phyloP scores from a whole-genome alignment of 2,113 vertebrate species.

The Pampusana beccarii region DNA sequence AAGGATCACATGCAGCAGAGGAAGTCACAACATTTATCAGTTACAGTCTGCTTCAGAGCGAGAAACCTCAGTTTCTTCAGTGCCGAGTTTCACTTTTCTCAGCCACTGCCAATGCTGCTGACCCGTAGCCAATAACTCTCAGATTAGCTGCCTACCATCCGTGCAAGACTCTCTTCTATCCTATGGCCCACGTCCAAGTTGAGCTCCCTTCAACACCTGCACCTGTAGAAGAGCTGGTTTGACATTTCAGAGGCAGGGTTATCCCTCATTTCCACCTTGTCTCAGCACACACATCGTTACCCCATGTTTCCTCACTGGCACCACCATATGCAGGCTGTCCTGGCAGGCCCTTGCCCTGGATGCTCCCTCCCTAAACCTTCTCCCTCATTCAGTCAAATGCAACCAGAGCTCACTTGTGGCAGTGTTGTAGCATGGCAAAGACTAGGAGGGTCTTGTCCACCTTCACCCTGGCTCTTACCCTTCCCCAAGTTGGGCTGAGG shows the following conservation, averaged over 20 bases:
- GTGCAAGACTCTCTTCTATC: background rate
- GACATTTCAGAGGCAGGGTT: background rate
- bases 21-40: background rate
- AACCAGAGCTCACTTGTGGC: background rate
- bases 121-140: background rate
- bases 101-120: background rate
- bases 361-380: background rate
- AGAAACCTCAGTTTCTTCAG: background rate
- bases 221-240: background rate
- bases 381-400: fast-evolving
- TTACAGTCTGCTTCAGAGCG: background rate
- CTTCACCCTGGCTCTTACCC: background rate
- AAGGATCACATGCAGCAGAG: background rate
- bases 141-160: background rate
- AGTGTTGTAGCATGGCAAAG: background rate
- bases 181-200: background rate
- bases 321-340: background rate
- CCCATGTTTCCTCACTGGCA: fast-evolving
- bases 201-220: background rate
- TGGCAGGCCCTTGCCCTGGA: too few species aligned
- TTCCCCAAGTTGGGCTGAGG: background rate
- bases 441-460: background rate
- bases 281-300: background rate
- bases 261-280: background rate
- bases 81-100: fast-evolving